These are phyloP conservation scores for Ctenosaura bakeri DNA, from an alignment of 2,797 vertebrate genomes.

Conservation along the genomic window DNA sequence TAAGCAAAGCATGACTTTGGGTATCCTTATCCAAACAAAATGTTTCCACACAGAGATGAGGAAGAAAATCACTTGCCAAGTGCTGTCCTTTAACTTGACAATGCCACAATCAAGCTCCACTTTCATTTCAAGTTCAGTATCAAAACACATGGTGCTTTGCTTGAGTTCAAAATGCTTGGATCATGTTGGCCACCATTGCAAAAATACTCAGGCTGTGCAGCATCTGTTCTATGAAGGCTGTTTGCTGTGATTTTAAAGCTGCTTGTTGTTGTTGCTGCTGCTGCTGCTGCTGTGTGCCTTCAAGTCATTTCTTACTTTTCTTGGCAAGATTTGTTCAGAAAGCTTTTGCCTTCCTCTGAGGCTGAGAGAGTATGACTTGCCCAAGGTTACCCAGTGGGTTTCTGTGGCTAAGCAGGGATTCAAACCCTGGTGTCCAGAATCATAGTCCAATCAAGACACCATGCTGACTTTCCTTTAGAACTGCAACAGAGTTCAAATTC, in stretches of 20 bases:
- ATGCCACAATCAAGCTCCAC: background rate
- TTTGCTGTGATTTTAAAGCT: background rate
- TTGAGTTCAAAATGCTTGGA: constrained; percentile 31
- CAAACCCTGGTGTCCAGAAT: too few species aligned
- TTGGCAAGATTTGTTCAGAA: too few species aligned
- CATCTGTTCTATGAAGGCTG: constrained; percentile 27
- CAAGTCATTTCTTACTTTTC: too few species aligned
- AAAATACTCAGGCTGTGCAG: constrained; percentile 52
- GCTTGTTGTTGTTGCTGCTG: too few species aligned
- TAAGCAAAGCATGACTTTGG: background rate
- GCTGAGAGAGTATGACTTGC: too few species aligned
- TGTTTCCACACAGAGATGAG: background rate
- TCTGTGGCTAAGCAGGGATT: too few species aligned
- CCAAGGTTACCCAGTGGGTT: too few species aligned
- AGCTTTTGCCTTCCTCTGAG: too few species aligned
- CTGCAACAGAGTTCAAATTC: too few species aligned
- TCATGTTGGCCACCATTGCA: background rate
- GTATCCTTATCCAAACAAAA: background rate
- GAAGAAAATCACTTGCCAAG: fast-evolving
- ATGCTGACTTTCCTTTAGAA: too few species aligned
- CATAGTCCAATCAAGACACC: too few species aligned
- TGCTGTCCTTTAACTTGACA: background rate
- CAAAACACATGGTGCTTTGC: background rate
- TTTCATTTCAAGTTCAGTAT: background rate
- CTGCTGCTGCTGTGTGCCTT: too few species aligned